These are phyloP conservation scores for Saxidomus purpurata DNA, from an alignment of 1,140 invertebrate genomes.

Conservation along the genomic window DNA sequence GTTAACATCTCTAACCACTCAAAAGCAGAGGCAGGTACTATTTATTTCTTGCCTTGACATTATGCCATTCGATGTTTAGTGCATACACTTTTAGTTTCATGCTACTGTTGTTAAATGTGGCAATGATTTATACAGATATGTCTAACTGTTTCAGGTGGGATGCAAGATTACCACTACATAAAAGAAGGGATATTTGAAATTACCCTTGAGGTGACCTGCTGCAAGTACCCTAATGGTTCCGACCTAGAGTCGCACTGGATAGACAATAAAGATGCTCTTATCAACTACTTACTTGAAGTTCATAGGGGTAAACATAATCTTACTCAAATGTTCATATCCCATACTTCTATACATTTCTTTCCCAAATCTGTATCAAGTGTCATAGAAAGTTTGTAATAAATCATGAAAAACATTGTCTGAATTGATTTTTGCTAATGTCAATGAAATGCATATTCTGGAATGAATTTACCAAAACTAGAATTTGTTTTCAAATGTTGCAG, in stretches of 20 bases:
- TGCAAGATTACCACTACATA: slow-evolving; percentile 99
- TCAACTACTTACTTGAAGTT: slow-evolving; percentile 91
- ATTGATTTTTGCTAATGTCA: no score
- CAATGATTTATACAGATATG: no score
- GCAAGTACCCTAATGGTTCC: slow-evolving; percentile 96
- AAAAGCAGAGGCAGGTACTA: no score
- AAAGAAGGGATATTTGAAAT: slow-evolving; percentile 99
- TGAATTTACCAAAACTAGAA: not conserved
- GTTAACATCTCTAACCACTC: no score
- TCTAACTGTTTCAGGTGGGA: slow-evolving; percentile 88
- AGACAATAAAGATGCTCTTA: slow-evolving; percentile 94
- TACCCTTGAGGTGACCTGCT: slow-evolving; percentile 98
- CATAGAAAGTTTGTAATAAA: not conserved
- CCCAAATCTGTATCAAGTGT: not conserved
- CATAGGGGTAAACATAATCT: slow-evolving; percentile 74
- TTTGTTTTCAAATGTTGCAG: slow-evolving; percentile 18
- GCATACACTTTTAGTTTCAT: no score
- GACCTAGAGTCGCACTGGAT: slow-evolving; percentile 96
- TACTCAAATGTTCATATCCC: not conserved
- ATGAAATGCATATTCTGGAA: not conserved
- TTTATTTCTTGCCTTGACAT: no score
- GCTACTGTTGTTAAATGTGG: no score
- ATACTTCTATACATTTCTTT: not conserved
- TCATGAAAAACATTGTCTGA: not conserved
- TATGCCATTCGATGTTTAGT: no score